Conservation (phyloP, 1,140 invertebrate species). For the Coenobita brevimanus region DNA sequence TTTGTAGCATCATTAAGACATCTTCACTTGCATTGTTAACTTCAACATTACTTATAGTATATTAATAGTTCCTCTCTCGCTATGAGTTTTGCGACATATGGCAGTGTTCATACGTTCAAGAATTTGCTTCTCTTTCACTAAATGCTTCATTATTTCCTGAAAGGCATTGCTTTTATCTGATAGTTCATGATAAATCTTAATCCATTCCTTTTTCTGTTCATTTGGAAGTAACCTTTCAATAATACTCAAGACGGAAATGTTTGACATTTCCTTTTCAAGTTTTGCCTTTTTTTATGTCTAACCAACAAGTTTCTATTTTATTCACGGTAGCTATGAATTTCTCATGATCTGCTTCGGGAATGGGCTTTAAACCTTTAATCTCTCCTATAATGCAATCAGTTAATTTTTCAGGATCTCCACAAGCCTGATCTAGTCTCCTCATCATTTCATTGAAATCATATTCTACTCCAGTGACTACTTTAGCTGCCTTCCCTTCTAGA, state of each 20-base stretch:
- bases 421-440: background rate
- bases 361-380: background rate
- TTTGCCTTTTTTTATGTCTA: background rate
- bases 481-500: background rate
- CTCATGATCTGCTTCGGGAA: background rate
- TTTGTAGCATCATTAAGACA: too few relatives aligned
- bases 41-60: background rate
- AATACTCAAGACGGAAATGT: too few relatives aligned
- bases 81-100: background rate
- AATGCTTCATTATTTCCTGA: background rate
- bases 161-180: background rate
- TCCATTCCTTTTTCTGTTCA: too few relatives aligned
- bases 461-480: background rate
- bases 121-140: background rate
- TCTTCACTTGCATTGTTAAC: too few relatives aligned
- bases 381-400: background rate
- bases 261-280: too few relatives aligned
- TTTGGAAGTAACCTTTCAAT: too few relatives aligned
- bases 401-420: background rate
- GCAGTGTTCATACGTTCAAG: too few relatives aligned
- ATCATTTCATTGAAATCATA: slow-evolving; percentile 4
- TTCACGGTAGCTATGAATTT: background rate
- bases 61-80: background rate
- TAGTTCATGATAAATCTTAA: too few relatives aligned
- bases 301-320: background rate